Conservation (phyloP, 2,113 vertebrate genomes). For the Morphnarchus princeps region DNA sequence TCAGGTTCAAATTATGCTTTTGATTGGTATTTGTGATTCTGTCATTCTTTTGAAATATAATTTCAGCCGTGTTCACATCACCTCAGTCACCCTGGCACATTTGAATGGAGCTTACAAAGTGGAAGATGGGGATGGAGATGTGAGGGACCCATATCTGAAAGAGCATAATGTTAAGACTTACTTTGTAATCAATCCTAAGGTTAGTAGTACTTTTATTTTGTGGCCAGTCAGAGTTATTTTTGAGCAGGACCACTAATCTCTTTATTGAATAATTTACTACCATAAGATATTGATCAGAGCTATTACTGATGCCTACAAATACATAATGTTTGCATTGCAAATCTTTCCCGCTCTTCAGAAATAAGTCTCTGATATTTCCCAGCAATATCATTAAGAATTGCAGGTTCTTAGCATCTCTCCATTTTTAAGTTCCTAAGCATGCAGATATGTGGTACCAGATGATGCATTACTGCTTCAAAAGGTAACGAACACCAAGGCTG, state of each 20-base stretch:
- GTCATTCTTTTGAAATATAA: constrained; percentile 39
- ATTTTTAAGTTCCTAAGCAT: background rate
- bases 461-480: background rate
- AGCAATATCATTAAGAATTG: background rate
- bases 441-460: background rate
- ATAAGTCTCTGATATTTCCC: constrained; percentile 27
- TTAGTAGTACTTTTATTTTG: constrained; percentile 58
- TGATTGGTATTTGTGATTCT: background rate
- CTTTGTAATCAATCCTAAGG: constrained; percentile 97
- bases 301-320: background rate
- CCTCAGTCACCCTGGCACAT: constrained; percentile 91
- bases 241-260: background rate
- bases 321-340: background rate
- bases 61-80: constrained; percentile 94
- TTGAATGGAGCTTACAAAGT: constrained; percentile 94
- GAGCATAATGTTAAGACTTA: constrained; percentile 92
- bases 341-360: constrained; percentile 20
- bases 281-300: background rate
- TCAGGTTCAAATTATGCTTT: background rate
- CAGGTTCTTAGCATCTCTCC: background rate
- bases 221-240: background rate
- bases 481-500: background rate
- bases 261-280: constrained; percentile 2
- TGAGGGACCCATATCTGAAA: constrained; percentile 93
- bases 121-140: constrained; percentile 91